Base-by-base conservation (phyloP, 2,888 invertebrate genomes). In the Cryptus viduatorius region DNA sequence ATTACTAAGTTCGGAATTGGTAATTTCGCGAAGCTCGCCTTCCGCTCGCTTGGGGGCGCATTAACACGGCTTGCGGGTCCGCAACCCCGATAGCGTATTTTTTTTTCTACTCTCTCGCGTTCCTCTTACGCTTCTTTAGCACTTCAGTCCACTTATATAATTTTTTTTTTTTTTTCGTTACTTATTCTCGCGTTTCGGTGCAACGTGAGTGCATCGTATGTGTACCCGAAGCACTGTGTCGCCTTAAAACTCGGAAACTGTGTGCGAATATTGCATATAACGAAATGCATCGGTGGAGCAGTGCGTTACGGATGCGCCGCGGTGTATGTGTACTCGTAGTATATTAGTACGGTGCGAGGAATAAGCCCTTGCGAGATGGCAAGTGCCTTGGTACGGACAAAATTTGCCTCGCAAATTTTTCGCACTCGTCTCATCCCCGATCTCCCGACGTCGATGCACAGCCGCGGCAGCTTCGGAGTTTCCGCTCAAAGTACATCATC, bases 391-490 rank as follows among this genome's bases (percentile, higher is more conserved):
- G 37, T 76, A 42, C 50, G 29, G 14, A 46, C 14, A 37, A 85
- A 85, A 85, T 85, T 85, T 85, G 85, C 82, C 76, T 85, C 72
- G 68, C 85, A 85, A 82, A 85, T 85, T 85, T 81, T 46, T 82
- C 76, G 82, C 85, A 85, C 82, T 85, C 50, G 67, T 24, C 44
- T 19, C 48, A 71, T 56, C 42, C 42, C 42, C 48, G 31, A 61
- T 29, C 24, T 16, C 42, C 14, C 8, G 19, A 56, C 37, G 42
- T 19, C 31, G n/a, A 16, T 64, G 64, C 37, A 24, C 56, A 29
- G 7, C 37, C 5, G 8, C 37, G 37, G 48, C 31, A 53, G 72
- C 77, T 48, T 64, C 68, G 48, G 44, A 64, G 24, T 75, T 81
- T 75, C 46, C 5, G 48, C 69, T 68, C 48, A 56, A 46, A 64